Conservation (phyloP, 2,888 invertebrate species). For the Deroplatys truncata region DNA sequence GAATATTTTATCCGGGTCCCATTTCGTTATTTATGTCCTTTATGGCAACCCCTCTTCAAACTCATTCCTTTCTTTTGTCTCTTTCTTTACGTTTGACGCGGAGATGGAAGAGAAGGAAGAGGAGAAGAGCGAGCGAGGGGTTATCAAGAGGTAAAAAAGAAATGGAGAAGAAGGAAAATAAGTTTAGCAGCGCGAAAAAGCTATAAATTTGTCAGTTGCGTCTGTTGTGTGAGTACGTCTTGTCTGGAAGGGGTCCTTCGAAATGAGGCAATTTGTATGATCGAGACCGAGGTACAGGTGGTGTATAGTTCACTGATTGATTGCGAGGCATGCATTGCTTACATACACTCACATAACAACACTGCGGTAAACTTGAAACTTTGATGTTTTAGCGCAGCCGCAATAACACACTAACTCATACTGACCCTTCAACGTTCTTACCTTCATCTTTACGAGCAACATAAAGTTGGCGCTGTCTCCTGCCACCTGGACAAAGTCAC, state of each 20-base stretch:
- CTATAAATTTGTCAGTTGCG: constrained; percentile 29
- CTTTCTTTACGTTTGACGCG: constrained; percentile 4
- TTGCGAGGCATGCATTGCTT: constrained; percentile 8
- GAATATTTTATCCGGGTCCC: constrained; percentile 30
- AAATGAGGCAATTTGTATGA: constrained; percentile 33
- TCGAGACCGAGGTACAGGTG: constrained; percentile 25
- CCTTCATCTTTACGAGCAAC: not conserved
- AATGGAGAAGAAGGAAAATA: constrained; percentile 13
- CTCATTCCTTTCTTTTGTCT: not conserved
- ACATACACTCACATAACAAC: not conserved
- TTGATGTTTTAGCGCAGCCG: not conserved
- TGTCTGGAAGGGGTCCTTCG: constrained; percentile 21
- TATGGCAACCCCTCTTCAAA: constrained; percentile 23
- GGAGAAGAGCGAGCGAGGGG: constrained; percentile 1
- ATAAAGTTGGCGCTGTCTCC: not conserved
- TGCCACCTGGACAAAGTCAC: not conserved
- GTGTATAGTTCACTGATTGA: constrained; percentile 19
- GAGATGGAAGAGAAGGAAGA: constrained; percentile 1
- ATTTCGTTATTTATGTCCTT: constrained; percentile 31
- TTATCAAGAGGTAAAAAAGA: not conserved
- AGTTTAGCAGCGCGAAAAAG: constrained; percentile 30
- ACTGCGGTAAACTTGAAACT: not conserved
- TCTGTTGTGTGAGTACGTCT: not conserved
- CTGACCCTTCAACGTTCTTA: not conserved
- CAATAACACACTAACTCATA: not conserved